phyloP scores from a whole-genome alignment of 1,140 invertebrate genomes.

The Araneus ventricosus region DNA sequence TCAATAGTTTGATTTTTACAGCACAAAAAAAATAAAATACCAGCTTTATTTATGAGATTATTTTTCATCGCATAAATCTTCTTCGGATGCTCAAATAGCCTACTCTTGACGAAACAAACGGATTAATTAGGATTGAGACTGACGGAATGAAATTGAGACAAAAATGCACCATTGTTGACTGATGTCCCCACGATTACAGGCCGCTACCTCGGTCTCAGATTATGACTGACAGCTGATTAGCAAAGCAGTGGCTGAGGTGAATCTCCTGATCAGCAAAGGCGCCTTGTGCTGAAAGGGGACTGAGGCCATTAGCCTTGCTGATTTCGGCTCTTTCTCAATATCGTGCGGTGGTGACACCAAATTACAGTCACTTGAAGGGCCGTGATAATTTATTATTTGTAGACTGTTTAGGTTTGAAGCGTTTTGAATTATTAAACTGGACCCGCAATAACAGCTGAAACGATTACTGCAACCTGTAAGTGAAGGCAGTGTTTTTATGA shows the following conservation, averaged over 20 bases:
- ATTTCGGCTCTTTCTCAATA: neutral
- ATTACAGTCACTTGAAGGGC: neutral
- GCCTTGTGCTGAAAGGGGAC: constrained; percentile 17
- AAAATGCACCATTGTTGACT: too few species aligned
- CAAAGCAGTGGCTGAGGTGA: neutral
- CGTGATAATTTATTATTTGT: neutral
- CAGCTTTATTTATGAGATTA: too few species aligned
- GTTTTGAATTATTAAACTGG: neutral
- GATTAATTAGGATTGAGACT: too few species aligned
- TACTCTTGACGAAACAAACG: too few species aligned
- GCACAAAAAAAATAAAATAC: too few species aligned
- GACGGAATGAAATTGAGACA: neutral
- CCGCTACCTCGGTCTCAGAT: neutral
- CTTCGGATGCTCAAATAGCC: too few species aligned
- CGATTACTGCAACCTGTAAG: neutral
- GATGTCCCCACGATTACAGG: neutral
- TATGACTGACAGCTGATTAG: constrained; percentile 9
- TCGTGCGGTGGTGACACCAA: neutral
- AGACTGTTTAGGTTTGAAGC: constrained; percentile 2
- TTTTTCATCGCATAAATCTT: too few species aligned
- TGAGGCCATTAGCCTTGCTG: neutral
- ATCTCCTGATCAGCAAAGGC: neutral
- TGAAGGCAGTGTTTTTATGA: neutral
- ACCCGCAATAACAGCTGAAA: neutral
- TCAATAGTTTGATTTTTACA: too few species aligned